A percentile compares a stretch with the other conserved stretches of the same genome.
Evolutionary conservation across 1,140 invertebrate species (phyloP).

Genomic region (Ceratina calcarata): DNA sequence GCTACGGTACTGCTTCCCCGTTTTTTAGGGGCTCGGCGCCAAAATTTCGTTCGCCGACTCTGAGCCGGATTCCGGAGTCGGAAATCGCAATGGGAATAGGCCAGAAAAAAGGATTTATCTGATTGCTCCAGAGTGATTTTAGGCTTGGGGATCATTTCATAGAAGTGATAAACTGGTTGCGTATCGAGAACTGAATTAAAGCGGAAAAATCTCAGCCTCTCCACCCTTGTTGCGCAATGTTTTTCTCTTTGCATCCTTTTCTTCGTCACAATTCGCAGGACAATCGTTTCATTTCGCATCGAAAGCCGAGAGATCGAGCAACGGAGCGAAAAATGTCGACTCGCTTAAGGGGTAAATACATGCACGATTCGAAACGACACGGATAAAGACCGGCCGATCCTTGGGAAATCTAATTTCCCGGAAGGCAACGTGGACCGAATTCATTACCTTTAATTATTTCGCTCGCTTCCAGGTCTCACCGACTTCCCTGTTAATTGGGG

Average conservation of each 20-base stretch:
- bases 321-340: neutral
- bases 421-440: slow-evolving; percentile 25
- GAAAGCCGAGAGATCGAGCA: neutral
- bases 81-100: too few species aligned
- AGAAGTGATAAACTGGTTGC: slow-evolving; percentile 33
- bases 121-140: slow-evolving; percentile 27
- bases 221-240: neutral
- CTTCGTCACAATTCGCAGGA: neutral
- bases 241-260: neutral
- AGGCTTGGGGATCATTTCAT: slow-evolving; percentile 38
- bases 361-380: slow-evolving; percentile 15
- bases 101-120: too few species aligned
- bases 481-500: slow-evolving; percentile 38
- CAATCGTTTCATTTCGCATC: neutral
- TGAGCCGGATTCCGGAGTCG: too few species aligned
- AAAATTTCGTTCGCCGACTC: too few species aligned
- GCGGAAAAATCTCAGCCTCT: slow-evolving; percentile 1
- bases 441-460: slow-evolving; percentile 47
- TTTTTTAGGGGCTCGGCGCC: too few species aligned
- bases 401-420: slow-evolving; percentile 36
- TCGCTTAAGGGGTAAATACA: slow-evolving; percentile 1
- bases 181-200: slow-evolving; percentile 46
- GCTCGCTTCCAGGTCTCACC: slow-evolving; percentile 18
- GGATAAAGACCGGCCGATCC: slow-evolving; percentile 3
- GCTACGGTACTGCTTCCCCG: too few species aligned